A percentile compares a stretch with the other conserved stretches of the same genome.
phyloP scores from a whole-genome alignment of 2,888 invertebrate genomes.

The Antitype chi region DNA sequence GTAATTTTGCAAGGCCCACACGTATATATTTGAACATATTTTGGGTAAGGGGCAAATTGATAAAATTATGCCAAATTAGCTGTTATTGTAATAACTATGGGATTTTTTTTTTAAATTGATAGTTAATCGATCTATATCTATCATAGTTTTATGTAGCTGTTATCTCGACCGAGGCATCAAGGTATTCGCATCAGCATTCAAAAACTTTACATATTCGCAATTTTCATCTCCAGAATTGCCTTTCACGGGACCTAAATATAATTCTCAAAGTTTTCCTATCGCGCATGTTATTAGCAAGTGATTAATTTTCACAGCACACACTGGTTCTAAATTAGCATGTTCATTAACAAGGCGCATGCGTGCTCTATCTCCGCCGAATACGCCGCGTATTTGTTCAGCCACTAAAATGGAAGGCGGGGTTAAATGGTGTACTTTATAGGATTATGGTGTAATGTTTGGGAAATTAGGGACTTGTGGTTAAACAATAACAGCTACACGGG shows the following conservation, averaged over 20 bases:
- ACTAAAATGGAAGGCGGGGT: slow-evolving; percentile 21
- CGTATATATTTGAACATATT: background rate
- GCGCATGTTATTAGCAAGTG: slow-evolving; percentile 29
- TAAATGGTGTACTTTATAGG: slow-evolving; percentile 21
- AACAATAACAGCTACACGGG: no score
- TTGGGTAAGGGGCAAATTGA: no score
- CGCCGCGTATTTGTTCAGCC: slow-evolving; percentile 45
- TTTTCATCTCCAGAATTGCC: background rate
- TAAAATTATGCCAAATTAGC: no score
- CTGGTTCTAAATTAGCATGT: slow-evolving; percentile 52
- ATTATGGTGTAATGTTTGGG: slow-evolving; percentile 22
- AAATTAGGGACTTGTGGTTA: no score
- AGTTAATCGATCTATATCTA: no score
- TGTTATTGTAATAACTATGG: no score
- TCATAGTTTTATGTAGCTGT: background rate
- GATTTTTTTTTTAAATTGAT: no score
- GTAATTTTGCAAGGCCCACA: slow-evolving; percentile 22
- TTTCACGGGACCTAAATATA: background rate
- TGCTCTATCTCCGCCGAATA: slow-evolving; percentile 22
- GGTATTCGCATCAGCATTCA: background rate
- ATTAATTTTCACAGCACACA: slow-evolving; percentile 42
- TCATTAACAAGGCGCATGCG: slow-evolving; percentile 60
- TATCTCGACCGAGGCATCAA: background rate
- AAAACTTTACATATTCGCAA: background rate
- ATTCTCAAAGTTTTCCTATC: slow-evolving; percentile 26